A percentile compares a stretch with the other conserved stretches of the same genome.
These are phyloP conservation scores for Anticlea derivata DNA, from an alignment of 2,888 invertebrate genomes.

Conservation along the genomic window DNA sequence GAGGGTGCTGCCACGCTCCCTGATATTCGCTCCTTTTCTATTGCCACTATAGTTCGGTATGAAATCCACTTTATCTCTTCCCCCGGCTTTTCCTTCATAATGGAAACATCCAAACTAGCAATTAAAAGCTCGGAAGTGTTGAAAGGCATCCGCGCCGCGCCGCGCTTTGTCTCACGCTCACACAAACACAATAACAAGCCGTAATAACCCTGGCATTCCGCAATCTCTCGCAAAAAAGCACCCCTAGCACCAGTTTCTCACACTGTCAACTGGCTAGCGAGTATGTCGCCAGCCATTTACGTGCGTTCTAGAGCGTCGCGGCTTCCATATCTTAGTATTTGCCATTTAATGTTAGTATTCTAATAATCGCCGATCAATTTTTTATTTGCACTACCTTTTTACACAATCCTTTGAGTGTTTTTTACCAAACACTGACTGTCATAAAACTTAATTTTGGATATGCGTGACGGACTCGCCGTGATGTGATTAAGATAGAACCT, in stretches of 20 bases:
- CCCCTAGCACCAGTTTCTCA: constrained; percentile 1
- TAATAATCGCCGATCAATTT: too few species aligned
- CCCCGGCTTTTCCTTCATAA: constrained; percentile 1
- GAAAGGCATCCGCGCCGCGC: neutral
- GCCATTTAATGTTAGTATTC: too few species aligned
- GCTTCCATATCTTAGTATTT: too few species aligned
- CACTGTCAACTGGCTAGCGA: neutral
- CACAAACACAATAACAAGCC: constrained; percentile 22
- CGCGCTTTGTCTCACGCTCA: constrained; percentile 13
- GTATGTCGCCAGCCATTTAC: neutral
- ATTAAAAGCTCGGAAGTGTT: constrained; percentile 16
- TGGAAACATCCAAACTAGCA: constrained; percentile 10
- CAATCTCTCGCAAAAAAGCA: constrained; percentile 15
- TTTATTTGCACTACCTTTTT: too few species aligned
- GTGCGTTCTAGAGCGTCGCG: too few species aligned
- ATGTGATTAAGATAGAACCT: neutral
- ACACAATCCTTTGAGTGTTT: too few species aligned
- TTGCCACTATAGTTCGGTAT: too few species aligned
- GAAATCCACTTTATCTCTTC: neutral
- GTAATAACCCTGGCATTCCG: constrained; percentile 23
- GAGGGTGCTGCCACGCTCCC: too few species aligned
- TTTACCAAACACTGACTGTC: too few species aligned
- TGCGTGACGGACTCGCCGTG: neutral
- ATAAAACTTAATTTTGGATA: too few species aligned
- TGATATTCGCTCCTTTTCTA: too few species aligned